Percentiles rank a stretch among this genome's conserved stretches.
phyloP scores from a whole-genome alignment of 2,888 invertebrate species.

The Drosophila anomalipes region DNA sequence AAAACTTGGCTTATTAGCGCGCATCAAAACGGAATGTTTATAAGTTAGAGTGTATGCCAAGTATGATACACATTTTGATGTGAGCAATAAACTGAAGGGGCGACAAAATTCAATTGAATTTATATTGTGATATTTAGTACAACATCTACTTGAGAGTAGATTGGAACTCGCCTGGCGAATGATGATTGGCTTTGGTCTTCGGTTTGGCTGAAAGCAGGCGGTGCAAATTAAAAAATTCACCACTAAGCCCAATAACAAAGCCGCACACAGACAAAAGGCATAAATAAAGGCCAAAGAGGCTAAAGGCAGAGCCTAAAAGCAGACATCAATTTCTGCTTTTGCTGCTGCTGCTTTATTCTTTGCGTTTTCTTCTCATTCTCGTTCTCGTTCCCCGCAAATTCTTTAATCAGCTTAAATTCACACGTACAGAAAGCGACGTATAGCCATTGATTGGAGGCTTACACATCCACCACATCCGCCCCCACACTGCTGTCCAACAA shows the following conservation, averaged over 20 bases:
- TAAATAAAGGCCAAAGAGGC: slow-evolving; percentile 64
- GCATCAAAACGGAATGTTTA: slow-evolving; percentile 39
- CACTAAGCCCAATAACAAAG: slow-evolving; percentile 74
- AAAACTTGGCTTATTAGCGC: slow-evolving; percentile 50
- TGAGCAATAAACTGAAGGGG: slow-evolving; percentile 36
- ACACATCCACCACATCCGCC: slow-evolving; percentile 25
- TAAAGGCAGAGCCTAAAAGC: slow-evolving; percentile 71
- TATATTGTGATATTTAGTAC: slow-evolving; percentile 44
- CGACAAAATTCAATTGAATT: slow-evolving; percentile 63
- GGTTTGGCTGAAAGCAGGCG: slow-evolving; percentile 30
- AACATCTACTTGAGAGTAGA: slow-evolving; percentile 38
- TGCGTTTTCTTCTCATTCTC: slow-evolving; percentile 12
- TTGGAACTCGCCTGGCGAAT: slow-evolving; percentile 60
- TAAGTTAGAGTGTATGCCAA: slow-evolving; percentile 11
- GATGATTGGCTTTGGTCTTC: slow-evolving; percentile 72
- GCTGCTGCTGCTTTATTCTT: slow-evolving; percentile 15
- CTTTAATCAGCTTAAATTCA: slow-evolving; percentile 84
- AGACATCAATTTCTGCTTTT: slow-evolving; percentile 73
- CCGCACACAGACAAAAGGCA: slow-evolving; percentile 66
- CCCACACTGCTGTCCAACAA: slow-evolving; percentile 23
- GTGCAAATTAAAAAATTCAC: slow-evolving; percentile 63
- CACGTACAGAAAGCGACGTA: slow-evolving; percentile 83
- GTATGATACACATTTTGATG: slow-evolving; percentile 30
- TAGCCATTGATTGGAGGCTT: slow-evolving; percentile 80
- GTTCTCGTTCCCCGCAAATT: slow-evolving; percentile 60